These are phyloP conservation scores for Idaea biselata DNA, from an alignment of 2,888 invertebrate species.

Conservation along the genomic window DNA sequence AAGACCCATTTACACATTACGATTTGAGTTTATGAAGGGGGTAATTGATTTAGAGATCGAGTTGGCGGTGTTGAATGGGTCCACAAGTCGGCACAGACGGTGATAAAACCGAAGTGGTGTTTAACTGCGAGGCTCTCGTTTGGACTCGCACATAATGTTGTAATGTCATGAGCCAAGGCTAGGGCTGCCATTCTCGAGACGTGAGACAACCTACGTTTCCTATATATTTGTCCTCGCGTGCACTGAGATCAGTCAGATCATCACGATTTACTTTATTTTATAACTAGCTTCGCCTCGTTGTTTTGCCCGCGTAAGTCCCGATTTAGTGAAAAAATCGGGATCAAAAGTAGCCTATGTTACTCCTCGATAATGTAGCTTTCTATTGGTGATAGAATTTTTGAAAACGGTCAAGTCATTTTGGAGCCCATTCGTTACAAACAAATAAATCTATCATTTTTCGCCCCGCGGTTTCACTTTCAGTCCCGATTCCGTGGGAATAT, in stretches of 20 bases:
- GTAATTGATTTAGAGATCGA: neutral
- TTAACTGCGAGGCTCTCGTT: slow-evolving; percentile 8
- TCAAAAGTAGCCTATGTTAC: no score
- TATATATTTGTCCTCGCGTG: slow-evolving; percentile 11
- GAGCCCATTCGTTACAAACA: no score
- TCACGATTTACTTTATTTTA: no score
- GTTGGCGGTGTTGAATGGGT: neutral
- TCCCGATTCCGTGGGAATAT: no score
- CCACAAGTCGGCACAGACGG: neutral
- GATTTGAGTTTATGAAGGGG: neutral
- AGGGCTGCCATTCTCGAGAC: slow-evolving; percentile 35
- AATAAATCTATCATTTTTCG: no score
- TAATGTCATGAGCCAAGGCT: slow-evolving; percentile 55
- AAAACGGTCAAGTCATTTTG: no score
- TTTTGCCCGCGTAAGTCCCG: no score
- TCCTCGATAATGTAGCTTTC: no score
- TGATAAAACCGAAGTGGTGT: neutral
- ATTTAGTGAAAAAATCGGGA: no score
- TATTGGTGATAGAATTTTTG: no score
- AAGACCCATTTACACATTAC: slow-evolving; percentile 9
- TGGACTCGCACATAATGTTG: slow-evolving; percentile 33
- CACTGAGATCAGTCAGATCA: slow-evolving; percentile 8
- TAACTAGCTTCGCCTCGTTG: no score
- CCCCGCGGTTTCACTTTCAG: no score
- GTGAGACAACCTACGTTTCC: slow-evolving; percentile 9